phyloP scores from a whole-genome alignment of 2,113 vertebrate species.

The Bagarius yarrelli region DNA sequence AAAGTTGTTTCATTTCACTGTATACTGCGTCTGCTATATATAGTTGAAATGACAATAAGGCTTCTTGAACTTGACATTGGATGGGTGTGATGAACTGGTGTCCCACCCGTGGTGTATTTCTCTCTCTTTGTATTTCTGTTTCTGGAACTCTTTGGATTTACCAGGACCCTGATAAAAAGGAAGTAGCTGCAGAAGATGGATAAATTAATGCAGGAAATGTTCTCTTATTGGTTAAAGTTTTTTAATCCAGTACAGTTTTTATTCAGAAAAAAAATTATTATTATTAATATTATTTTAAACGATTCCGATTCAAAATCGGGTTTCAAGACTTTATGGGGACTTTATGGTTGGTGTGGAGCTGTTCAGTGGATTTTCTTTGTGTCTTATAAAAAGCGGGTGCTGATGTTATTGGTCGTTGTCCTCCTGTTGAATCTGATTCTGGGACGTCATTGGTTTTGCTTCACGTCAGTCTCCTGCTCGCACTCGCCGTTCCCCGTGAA shows the following conservation, averaged over 20 bases:
- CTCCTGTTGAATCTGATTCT: not conserved
- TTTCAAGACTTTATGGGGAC: too few species aligned
- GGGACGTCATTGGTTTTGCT: conserved; percentile 46
- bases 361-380: not conserved
- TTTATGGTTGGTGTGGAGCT: too few species aligned
- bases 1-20: too few species aligned
- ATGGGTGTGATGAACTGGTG: not conserved
- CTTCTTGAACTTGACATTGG: too few species aligned
- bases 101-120: too few species aligned
- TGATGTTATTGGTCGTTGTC: conserved; percentile 52
- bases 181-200: not conserved
- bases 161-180: not conserved
- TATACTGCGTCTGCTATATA: too few species aligned
- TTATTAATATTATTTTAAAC: too few species aligned
- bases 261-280: too few species aligned
- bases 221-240: not conserved
- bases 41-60: too few species aligned
- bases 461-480: conserved; percentile 56
- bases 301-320: too few species aligned
- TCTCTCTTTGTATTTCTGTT: too few species aligned
- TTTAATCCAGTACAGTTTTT: too few species aligned
- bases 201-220: not conserved
- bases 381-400: not conserved
- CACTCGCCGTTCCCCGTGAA: conserved; percentile 57
- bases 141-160: not conserved